A percentile compares a stretch with the other conserved stretches of the same genome.
These are phyloP conservation scores for Arvicanthis niloticus DNA, from an alignment of 2,113 vertebrate genomes.

Conservation along the genomic window DNA sequence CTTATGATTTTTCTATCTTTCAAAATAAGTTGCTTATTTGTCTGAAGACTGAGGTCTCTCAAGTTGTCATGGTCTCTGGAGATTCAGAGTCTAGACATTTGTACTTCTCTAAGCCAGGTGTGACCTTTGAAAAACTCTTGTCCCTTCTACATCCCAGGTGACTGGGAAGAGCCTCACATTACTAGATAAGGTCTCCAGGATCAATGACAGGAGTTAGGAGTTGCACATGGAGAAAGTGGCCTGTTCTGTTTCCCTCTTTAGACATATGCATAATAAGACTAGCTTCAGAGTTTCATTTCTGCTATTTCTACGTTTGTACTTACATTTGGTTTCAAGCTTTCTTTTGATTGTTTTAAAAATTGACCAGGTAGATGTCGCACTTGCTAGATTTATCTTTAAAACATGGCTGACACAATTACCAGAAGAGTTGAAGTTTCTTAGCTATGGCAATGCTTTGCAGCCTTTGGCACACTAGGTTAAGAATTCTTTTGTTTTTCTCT, in stretches of 20 bases:
- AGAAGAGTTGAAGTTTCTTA: conserved; percentile 7
- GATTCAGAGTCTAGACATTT: not conserved
- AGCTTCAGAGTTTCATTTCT: not conserved
- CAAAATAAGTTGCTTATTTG: not conserved
- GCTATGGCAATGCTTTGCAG: not conserved
- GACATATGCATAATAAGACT: conserved; percentile 11
- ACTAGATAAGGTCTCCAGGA: not conserved
- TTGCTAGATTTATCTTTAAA: conserved; percentile 9
- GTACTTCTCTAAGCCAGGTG: not conserved
- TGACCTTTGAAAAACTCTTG: not conserved
- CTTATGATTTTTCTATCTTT: too few species aligned
- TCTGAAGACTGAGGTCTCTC: not conserved
- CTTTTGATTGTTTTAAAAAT: conserved; percentile 15
- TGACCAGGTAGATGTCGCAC: not conserved
- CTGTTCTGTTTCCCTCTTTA: conserved; percentile 25
- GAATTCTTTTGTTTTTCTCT: conserved; percentile 19
- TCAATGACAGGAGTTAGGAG: not conserved
- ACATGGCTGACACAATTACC: not conserved
- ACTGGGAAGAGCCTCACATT: not conserved
- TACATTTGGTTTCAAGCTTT: not conserved
- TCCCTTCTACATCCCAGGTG: not conserved
- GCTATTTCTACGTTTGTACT: conserved; percentile 1
- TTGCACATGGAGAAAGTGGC: not conserved
- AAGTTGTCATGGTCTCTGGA: not conserved
- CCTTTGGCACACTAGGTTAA: not conserved